Evolutionary conservation across 2,888 invertebrate species (phyloP).

Genomic region (Cyclophora albipunctata): DNA sequence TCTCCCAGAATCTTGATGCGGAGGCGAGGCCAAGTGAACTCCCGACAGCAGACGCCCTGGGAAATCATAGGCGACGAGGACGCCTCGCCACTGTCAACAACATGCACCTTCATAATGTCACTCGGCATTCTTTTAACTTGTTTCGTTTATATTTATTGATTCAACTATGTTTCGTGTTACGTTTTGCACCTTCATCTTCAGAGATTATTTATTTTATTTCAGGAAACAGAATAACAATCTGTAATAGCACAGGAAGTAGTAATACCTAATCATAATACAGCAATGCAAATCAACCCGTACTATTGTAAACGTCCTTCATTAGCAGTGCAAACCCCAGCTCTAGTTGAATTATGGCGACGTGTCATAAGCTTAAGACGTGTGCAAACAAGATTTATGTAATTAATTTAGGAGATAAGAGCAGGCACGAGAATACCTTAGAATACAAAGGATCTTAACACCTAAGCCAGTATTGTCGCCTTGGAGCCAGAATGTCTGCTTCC

Average conservation of each 20-base stretch:
- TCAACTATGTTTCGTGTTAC: not conserved
- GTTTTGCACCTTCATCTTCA: not conserved
- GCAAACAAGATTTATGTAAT: slow-evolving; percentile 76
- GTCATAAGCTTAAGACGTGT: slow-evolving; percentile 73
- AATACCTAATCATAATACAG: slow-evolving; percentile 3
- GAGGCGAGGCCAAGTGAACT: slow-evolving; percentile 35
- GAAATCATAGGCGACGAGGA: slow-evolving; percentile 55
- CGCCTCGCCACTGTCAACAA: slow-evolving; percentile 19
- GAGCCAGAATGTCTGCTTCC: slow-evolving; percentile 20
- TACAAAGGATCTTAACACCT: slow-evolving; percentile 50
- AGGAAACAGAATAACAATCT: too few relatives aligned
- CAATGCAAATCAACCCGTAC: slow-evolving; percentile 22
- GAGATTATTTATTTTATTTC: too few relatives aligned
- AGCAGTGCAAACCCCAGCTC: slow-evolving; percentile 60
- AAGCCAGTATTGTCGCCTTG: slow-evolving; percentile 19
- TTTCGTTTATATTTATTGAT: not conserved
- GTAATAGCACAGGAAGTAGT: too few relatives aligned
- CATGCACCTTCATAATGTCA: slow-evolving; percentile 11
- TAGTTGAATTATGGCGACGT: slow-evolving; percentile 67
- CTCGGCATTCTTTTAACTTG: not conserved
- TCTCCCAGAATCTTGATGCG: slow-evolving; percentile 23
- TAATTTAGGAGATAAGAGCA: slow-evolving; percentile 73
- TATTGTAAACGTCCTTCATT: slow-evolving; percentile 62
- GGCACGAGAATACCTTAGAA: slow-evolving; percentile 52
- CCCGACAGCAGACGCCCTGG: slow-evolving; percentile 52